Evolutionary conservation across 2,113 vertebrate species (phyloP).

Genomic region (Nothocercus nigrocapillus): DNA sequence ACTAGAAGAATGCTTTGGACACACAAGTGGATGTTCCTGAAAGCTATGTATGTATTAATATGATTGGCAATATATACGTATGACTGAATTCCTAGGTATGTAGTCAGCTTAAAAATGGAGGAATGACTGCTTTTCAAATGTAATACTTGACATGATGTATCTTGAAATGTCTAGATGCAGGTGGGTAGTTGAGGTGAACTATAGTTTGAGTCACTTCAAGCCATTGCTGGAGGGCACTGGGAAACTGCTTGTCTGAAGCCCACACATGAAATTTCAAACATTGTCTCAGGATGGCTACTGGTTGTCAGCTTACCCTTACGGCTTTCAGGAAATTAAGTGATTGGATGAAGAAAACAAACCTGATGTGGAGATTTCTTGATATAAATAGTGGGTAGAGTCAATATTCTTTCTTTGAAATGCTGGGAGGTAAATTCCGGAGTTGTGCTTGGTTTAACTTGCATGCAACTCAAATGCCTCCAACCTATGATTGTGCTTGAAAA

Average conservation of each 20-base stretch:
- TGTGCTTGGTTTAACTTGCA: not conserved
- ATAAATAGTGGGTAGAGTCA: not conserved
- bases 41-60: not conserved
- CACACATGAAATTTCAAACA: not conserved
- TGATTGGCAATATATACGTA: rapidly evolving
- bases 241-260: not conserved
- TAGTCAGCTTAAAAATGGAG: not conserved
- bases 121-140: not conserved
- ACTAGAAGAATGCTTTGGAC: not conserved
- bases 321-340: rapidly evolving
- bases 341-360: not conserved
- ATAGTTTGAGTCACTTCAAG: not conserved
- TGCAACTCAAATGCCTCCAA: not conserved
- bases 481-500: not conserved
- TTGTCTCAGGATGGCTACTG: not conserved
- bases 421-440: not conserved
- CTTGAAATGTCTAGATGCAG: not conserved
- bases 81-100: not conserved
- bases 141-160: not conserved
- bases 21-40: conserved; percentile 25
- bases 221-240: not conserved
- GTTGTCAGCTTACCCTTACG: not conserved
- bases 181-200: not conserved
- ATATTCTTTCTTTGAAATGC: not conserved
- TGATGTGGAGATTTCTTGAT: not conserved